These are phyloP conservation scores for Noctua janthe DNA, from an alignment of 2,888 invertebrate genomes.

Conservation along the genomic window DNA sequence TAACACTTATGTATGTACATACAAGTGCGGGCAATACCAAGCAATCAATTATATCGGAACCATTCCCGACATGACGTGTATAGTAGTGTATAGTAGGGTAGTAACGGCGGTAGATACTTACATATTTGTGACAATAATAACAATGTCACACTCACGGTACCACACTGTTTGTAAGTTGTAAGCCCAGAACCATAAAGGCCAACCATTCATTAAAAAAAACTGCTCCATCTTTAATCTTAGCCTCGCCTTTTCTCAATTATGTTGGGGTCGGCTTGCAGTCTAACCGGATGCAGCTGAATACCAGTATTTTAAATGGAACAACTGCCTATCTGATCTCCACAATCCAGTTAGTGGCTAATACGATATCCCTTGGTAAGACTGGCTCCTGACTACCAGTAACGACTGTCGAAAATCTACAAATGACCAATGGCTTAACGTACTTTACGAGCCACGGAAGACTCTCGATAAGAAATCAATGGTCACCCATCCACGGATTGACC, in stretches of 20 bases:
- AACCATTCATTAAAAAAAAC: not conserved
- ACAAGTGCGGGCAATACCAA: constrained; percentile 14
- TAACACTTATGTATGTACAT: constrained; percentile 5
- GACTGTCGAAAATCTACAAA: not conserved
- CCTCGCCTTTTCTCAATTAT: not conserved
- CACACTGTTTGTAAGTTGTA: not conserved
- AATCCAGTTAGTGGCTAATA: not conserved
- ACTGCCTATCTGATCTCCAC: not conserved
- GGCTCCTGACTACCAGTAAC: not conserved
- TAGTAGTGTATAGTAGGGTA: not conserved
- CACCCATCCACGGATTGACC: no score
- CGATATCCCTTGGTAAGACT: not conserved
- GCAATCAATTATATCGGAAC: not conserved
- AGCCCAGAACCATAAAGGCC: not conserved
- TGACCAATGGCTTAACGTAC: not conserved
- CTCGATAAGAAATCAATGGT: no score
- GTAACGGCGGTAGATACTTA: not conserved
- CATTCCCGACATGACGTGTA: not conserved
- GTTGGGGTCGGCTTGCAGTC: not conserved
- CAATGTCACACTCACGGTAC: not conserved
- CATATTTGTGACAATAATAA: not conserved
- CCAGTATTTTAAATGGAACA: no score
- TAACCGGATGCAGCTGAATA: no score
- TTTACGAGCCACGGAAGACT: not conserved
- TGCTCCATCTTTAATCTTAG: not conserved